A percentile compares a stretch with the other conserved stretches of the same genome.
These are phyloP conservation scores for Cyaniris semiargus DNA, from an alignment of 2,888 invertebrate genomes.

Conservation along the genomic window DNA sequence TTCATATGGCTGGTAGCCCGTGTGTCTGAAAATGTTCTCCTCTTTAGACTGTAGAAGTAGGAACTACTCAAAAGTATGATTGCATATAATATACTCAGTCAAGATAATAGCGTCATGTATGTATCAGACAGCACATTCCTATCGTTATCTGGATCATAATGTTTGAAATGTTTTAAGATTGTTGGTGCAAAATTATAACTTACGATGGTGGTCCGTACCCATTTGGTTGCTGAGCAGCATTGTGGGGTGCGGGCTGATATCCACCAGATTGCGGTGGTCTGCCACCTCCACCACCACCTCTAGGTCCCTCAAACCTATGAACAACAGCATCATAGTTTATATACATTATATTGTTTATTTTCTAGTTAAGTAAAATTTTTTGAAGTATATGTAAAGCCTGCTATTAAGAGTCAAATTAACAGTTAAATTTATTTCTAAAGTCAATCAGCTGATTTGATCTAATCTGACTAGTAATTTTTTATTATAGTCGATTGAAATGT, in stretches of 20 bases:
- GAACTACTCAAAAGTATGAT: background rate
- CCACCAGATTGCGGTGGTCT: slow-evolving; percentile 55
- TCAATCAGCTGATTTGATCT: too few relatives aligned
- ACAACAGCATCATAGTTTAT: background rate
- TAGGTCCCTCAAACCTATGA: slow-evolving; percentile 64
- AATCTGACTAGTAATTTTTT: too few relatives aligned
- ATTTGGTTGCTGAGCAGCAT: slow-evolving; percentile 57
- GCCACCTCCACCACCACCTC: slow-evolving; percentile 52
- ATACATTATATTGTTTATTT: background rate
- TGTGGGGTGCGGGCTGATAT: slow-evolving; percentile 60
- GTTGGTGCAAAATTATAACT: slow-evolving; percentile 42
- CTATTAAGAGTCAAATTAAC: too few relatives aligned
- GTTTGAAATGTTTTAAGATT: slow-evolving; percentile 27
- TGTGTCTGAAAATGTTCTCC: slow-evolving; percentile 53
- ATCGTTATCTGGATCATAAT: slow-evolving; percentile 75
- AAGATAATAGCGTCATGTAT: slow-evolving; percentile 65
- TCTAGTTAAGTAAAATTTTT: too few relatives aligned
- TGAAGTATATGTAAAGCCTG: too few relatives aligned
- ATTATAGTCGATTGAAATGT: too few relatives aligned
- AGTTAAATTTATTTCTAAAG: too few relatives aligned
- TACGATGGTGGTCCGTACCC: slow-evolving; percentile 68
- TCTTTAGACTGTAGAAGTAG: slow-evolving; percentile 24
- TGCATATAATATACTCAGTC: slow-evolving; percentile 50
- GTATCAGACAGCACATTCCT: slow-evolving; percentile 81
- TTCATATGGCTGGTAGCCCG: slow-evolving; percentile 72